A percentile compares a stretch with the other conserved stretches of the same genome.
These are phyloP conservation scores for Hypomecis punctinalis DNA, from an alignment of 2,888 invertebrate genomes.

Conservation along the genomic window DNA sequence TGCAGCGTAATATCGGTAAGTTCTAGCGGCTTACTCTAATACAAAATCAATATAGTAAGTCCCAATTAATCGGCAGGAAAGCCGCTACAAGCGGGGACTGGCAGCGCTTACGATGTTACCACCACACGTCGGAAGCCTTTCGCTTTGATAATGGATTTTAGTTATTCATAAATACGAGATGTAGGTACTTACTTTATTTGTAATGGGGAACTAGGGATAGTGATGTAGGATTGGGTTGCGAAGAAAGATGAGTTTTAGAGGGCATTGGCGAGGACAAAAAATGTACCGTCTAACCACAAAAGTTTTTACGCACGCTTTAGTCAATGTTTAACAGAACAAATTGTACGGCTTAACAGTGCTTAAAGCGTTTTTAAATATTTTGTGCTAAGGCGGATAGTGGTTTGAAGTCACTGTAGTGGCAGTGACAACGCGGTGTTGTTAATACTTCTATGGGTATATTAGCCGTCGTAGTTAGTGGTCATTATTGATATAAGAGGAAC, in stretches of 20 bases:
- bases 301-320: too few species aligned
- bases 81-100: conserved; percentile 57
- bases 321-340: too few species aligned
- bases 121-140: conserved; percentile 47
- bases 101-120: conserved; percentile 49
- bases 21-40: conserved; percentile 72
- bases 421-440: too few species aligned
- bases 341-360: too few species aligned
- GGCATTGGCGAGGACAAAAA: too few species aligned
- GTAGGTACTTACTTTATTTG: conserved; percentile 30
- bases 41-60: conserved; percentile 80
- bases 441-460: too few species aligned
- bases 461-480: too few species aligned
- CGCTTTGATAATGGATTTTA: conserved; percentile 56
- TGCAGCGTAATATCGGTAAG: conserved; percentile 67
- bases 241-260: background rate
- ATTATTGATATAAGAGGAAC: too few species aligned
- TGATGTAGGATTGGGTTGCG: background rate
- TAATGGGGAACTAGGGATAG: conserved; percentile 22
- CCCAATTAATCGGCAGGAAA: conserved; percentile 74
- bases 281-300: too few species aligned
- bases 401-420: too few species aligned
- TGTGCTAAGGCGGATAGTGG: too few species aligned
- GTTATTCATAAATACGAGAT: conserved; percentile 55
- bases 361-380: too few species aligned